Conservation (phyloP, 2,888 invertebrate genomes). For the Tortricodes alternella region DNA sequence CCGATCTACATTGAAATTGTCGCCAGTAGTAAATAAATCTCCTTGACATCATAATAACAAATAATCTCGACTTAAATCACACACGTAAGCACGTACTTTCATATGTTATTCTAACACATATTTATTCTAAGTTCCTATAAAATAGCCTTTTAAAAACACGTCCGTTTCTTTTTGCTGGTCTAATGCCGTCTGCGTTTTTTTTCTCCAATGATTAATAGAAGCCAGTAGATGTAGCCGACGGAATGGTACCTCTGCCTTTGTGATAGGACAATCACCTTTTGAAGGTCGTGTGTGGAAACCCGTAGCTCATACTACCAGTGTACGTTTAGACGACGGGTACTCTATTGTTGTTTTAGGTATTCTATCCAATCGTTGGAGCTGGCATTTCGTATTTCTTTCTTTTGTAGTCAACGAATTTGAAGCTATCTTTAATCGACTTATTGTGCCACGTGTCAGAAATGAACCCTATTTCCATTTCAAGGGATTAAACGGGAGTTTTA, state of each 20-base stretch:
- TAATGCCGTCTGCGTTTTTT: constrained; percentile 35
- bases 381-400: not conserved
- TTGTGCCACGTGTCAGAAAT: no score
- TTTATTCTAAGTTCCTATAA: not conserved
- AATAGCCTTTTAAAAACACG: not conserved
- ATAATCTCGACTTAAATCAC: no score
- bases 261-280: constrained; percentile 57
- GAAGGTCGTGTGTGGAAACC: constrained; percentile 46
- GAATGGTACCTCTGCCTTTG: constrained; percentile 44
- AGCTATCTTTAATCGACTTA: no score
- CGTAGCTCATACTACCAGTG: constrained; percentile 9
- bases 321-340: constrained; percentile 1
- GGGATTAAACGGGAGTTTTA: no score
- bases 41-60: no score
- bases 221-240: constrained; percentile 31
- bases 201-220: constrained; percentile 44
- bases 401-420: not conserved
- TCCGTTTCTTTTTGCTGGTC: constrained; percentile 32
- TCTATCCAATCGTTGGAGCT: not conserved
- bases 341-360: constrained; percentile 15
- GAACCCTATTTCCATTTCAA: no score
- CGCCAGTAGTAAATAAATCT: not conserved
- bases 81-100: not conserved
- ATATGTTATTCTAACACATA: not conserved
- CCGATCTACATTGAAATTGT: no score